Percentiles rank a stretch among this genome's conserved stretches.
phyloP scores from a whole-genome alignment of 2,113 vertebrate genomes.

The Sinocyclocheilus maitianheensis region DNA sequence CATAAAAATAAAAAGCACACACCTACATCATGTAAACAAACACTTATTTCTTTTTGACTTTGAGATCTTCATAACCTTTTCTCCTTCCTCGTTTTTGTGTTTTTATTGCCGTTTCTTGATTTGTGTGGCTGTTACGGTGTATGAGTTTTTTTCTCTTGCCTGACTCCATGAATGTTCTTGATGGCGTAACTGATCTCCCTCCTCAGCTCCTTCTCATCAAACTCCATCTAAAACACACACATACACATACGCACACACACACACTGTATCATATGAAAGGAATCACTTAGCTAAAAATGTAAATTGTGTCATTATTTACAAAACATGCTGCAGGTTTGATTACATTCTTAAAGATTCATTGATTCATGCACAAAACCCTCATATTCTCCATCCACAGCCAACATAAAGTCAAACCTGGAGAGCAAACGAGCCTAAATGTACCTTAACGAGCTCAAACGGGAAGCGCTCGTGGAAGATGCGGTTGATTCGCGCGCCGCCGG shows the following conservation, averaged over 20 bases:
- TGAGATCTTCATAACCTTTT: no score
- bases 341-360: not conserved
- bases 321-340: not conserved
- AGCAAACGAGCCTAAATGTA: conserved; percentile 54
- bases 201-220: conserved; percentile 93
- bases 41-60: no score
- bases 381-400: no score
- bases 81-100: no score
- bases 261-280: not conserved
- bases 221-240: conserved; percentile 86
- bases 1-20: no score
- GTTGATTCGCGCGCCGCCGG: conserved; percentile 93
- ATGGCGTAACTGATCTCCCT: conserved; percentile 97
- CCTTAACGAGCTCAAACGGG: conserved; percentile 95
- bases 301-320: not conserved
- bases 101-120: not conserved
- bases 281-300: not conserved
- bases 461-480: conserved; percentile 96
- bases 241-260: not conserved
- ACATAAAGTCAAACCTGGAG: not conserved
- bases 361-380: not conserved
- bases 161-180: conserved; percentile 98
- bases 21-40: no score
- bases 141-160: conserved; percentile 77
- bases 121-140: not conserved